A percentile compares a stretch with the other conserved stretches of the same genome.
Conservation (phyloP, 2,888 invertebrate genomes). For the Ectemnius continuus region DNA sequence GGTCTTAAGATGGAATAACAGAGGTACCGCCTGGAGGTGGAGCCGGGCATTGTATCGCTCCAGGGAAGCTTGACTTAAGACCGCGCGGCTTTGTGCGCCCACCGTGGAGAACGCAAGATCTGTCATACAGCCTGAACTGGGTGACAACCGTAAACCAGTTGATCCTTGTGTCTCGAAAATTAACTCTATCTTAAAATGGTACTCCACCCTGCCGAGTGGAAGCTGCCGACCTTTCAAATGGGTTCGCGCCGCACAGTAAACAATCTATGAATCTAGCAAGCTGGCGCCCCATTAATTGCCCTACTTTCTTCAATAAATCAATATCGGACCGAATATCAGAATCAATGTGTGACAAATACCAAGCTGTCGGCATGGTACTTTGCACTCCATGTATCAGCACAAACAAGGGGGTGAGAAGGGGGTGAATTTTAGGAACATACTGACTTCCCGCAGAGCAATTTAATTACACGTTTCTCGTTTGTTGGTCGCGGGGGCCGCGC, state of each 20-base stretch:
- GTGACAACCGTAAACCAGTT: conserved; percentile 18
- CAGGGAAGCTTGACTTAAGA: conserved; percentile 49
- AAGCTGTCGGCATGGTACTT: too few relatives aligned
- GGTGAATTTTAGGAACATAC: conserved; percentile 16
- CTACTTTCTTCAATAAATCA: not conserved
- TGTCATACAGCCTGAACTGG: conserved; percentile 40
- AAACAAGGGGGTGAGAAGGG: not conserved
- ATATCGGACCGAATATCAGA: not conserved
- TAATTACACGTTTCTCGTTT: conserved; percentile 18
- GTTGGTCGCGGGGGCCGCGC: not conserved
- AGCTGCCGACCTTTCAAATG: not conserved
- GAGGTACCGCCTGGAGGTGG: conserved; percentile 33
- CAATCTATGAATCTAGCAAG: not conserved
- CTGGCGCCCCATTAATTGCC: not conserved
- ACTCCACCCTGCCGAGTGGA: not conserved
- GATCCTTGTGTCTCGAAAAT: conserved; percentile 44
- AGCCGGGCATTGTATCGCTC: conserved; percentile 47
- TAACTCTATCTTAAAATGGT: conserved; percentile 20
- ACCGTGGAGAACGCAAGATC: conserved; percentile 44
- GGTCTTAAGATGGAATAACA: conserved; percentile 47
- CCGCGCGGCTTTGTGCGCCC: conserved; percentile 42
- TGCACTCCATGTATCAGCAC: too few relatives aligned
- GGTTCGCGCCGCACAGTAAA: not conserved
- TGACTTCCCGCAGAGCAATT: conserved; percentile 23
- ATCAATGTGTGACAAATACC: too few relatives aligned